phyloP scores from a whole-genome alignment of 2,888 invertebrate species.

The Lasioglossum villosulum region DNA sequence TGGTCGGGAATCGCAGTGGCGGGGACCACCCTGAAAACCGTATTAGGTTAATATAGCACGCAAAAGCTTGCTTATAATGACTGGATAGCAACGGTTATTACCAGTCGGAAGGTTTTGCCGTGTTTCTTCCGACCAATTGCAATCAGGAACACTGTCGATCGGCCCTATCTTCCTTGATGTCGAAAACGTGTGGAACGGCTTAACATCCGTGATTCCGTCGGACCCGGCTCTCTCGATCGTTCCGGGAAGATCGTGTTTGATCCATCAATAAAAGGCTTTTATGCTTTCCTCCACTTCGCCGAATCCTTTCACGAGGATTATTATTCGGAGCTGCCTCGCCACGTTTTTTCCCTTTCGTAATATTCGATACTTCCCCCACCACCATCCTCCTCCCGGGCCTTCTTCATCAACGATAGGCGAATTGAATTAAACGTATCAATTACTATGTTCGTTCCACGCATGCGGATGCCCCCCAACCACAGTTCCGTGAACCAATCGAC shows the following conservation, averaged over 20 bases:
- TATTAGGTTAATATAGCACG: slow-evolving; percentile 75
- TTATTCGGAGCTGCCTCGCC: not conserved
- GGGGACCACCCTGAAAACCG: slow-evolving; percentile 76
- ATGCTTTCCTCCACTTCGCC: not conserved
- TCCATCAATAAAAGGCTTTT: slow-evolving; percentile 42
- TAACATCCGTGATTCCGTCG: slow-evolving; percentile 64
- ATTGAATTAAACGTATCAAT: slow-evolving; percentile 18
- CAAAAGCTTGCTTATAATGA: slow-evolving; percentile 71
- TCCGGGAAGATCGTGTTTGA: slow-evolving; percentile 27
- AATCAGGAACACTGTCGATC: slow-evolving; percentile 39
- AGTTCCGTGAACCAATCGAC: slow-evolving; percentile 35
- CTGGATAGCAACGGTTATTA: slow-evolving; percentile 72
- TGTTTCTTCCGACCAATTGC: slow-evolving; percentile 64
- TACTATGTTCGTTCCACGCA: not conserved
- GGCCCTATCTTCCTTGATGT: slow-evolving; percentile 47
- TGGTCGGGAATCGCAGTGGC: slow-evolving; percentile 43
- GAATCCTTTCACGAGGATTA: not conserved
- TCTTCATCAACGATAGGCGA: slow-evolving; percentile 1
- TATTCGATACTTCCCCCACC: not conserved
- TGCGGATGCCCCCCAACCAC: not conserved
- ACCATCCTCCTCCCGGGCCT: not conserved
- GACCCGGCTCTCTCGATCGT: slow-evolving; percentile 41
- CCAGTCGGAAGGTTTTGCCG: slow-evolving; percentile 66
- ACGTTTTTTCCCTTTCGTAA: slow-evolving; percentile 1
- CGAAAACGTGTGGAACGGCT: slow-evolving; percentile 62